phyloP scores from a whole-genome alignment of 2,797 vertebrate genomes.

The Allobates femoralis region DNA sequence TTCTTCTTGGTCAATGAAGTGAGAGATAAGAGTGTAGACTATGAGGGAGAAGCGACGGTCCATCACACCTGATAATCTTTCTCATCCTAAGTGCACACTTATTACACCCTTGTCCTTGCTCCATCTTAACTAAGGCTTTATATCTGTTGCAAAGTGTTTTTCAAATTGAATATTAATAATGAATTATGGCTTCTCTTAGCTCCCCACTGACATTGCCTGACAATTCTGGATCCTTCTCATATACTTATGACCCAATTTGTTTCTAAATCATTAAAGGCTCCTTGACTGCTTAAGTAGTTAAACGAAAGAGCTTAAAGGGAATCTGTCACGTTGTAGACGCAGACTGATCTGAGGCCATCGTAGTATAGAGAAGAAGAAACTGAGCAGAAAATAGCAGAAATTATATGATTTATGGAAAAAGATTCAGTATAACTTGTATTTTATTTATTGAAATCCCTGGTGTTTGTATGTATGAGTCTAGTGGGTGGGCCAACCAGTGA shows the following conservation, averaged over 20 bases:
- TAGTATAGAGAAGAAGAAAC: no score
- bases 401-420: no score
- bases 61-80: constrained; percentile 12
- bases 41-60: background rate
- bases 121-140: background rate
- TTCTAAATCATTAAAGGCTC: constrained; percentile 1
- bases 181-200: constrained; percentile 40
- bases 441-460: no score
- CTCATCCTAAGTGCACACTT: background rate
- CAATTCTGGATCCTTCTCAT: background rate
- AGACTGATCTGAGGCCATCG: no score
- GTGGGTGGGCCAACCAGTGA: no score
- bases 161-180: constrained; percentile 44
- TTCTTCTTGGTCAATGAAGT: background rate
- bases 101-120: constrained; percentile 34
- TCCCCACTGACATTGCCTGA: background rate
- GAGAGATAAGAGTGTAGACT: background rate
- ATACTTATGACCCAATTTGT: background rate
- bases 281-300: background rate
- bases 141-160: constrained; percentile 46
- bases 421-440: no score
- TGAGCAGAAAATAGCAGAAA: no score
- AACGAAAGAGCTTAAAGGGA: background rate
- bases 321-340: no score
- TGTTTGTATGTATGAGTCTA: no score